Evolutionary conservation across 2,797 vertebrate species (phyloP).

Genomic region (Schizopygopsis malacanthus): DNA sequence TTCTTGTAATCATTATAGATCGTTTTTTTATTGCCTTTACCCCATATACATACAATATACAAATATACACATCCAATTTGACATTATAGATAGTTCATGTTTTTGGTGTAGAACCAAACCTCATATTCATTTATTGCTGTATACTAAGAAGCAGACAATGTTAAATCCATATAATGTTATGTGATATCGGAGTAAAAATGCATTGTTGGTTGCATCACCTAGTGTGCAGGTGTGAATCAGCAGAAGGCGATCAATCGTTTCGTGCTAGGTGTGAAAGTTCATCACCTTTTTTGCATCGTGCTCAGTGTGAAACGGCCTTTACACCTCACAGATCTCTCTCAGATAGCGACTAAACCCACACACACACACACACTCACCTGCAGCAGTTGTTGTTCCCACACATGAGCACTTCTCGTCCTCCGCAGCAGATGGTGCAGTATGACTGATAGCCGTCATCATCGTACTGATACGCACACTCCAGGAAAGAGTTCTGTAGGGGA

Average conservation of each 20-base stretch:
- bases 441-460: slow-evolving; percentile 97
- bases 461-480: slow-evolving; percentile 96
- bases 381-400: slow-evolving; percentile 94
- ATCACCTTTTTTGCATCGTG: no score
- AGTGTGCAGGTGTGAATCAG: not conserved
- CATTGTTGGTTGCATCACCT: not conserved
- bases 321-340: not conserved
- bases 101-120: not conserved
- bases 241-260: not conserved
- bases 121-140: not conserved
- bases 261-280: no score
- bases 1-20: not conserved
- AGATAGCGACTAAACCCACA: not conserved
- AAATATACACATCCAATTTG: no score
- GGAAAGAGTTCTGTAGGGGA: slow-evolving; percentile 87
- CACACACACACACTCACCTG: not conserved
- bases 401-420: slow-evolving; percentile 91
- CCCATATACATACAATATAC: no score
- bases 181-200: not conserved
- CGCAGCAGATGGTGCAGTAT: slow-evolving; percentile 95
- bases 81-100: not conserved
- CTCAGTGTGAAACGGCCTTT: not conserved
- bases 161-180: not conserved
- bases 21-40: no score
- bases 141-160: not conserved